These are phyloP conservation scores for Caenorhabditis macrosperma DNA, from an alignment of 2,888 invertebrate genomes.

Conservation along the genomic window DNA sequence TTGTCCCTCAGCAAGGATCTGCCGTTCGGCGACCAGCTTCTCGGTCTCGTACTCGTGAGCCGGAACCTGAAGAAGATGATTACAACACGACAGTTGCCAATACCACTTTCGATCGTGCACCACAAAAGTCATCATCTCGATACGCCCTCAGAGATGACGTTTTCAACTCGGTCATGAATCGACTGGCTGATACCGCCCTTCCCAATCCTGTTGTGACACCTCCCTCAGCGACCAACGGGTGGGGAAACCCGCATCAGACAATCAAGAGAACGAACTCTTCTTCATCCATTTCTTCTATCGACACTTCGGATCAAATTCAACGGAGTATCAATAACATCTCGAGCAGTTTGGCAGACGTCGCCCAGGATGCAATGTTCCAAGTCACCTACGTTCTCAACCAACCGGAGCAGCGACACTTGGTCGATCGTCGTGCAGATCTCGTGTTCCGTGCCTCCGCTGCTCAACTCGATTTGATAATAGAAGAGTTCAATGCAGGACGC, in stretches of 20 bases:
- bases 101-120: not conserved
- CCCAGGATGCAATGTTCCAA: conserved; percentile 65
- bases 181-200: not conserved
- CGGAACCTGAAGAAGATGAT: conserved; percentile 28
- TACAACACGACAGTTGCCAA: not conserved
- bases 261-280: conserved; percentile 63
- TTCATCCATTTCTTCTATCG: conserved; percentile 66
- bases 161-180: not conserved
- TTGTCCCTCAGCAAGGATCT: conserved; percentile 57
- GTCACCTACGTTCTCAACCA: conserved; percentile 56
- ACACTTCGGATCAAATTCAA: conserved; percentile 69
- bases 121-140: conserved; percentile 15
- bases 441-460: conserved; percentile 56
- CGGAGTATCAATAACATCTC: conserved; percentile 73
- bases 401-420: conserved; percentile 57
- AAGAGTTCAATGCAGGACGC: conserved; percentile 41
- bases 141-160: conserved; percentile 53
- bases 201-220: conserved; percentile 16
- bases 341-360: conserved; percentile 61
- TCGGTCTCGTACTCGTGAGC: conserved; percentile 44
- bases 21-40: conserved; percentile 44
- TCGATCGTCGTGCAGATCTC: conserved; percentile 48
- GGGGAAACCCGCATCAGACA: conserved; percentile 21
- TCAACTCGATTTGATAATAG: conserved; percentile 43
- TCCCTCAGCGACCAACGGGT: conserved; percentile 14